phyloP scores from a whole-genome alignment of 2,113 vertebrate genomes.

The Tachycineta bicolor region DNA sequence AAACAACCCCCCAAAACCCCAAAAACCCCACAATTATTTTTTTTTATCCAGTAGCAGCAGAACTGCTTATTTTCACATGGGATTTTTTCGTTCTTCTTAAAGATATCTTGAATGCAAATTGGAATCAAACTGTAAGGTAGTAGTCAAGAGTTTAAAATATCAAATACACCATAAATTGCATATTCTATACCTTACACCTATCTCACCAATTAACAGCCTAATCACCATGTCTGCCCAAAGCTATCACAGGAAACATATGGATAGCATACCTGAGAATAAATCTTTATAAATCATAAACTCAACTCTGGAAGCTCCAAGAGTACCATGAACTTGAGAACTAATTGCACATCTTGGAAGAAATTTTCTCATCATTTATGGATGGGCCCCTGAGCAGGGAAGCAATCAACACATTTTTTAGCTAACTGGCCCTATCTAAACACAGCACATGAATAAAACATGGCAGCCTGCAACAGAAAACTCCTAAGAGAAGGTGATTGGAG shows the following conservation, averaged over 20 bases:
- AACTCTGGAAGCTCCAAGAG: neutral
- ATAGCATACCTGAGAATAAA: neutral
- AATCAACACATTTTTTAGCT: neutral
- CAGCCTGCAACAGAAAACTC: rapidly evolving
- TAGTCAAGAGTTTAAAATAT: neutral
- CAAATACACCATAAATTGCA: neutral
- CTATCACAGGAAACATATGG: rapidly evolving
- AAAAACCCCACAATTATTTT: too few species aligned
- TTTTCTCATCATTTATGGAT: neutral
- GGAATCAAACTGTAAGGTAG: neutral
- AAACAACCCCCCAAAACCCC: too few species aligned
- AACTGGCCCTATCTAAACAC: neutral
- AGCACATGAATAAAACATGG: neutral
- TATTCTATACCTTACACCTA: neutral
- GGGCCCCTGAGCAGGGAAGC: neutral
- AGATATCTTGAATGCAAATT: neutral
- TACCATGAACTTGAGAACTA: neutral
- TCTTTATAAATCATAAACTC: neutral
- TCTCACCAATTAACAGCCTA: neutral
- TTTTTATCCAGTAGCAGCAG: neutral
- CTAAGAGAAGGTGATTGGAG: neutral
- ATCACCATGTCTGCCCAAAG: neutral
- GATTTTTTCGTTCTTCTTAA: neutral
- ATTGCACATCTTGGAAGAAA: neutral
- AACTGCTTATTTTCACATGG: neutral